Evolutionary conservation across 1,140 invertebrate genomes (phyloP), one percentile per base, ranked within the genome.

Genomic region (Lerema accius): DNA sequence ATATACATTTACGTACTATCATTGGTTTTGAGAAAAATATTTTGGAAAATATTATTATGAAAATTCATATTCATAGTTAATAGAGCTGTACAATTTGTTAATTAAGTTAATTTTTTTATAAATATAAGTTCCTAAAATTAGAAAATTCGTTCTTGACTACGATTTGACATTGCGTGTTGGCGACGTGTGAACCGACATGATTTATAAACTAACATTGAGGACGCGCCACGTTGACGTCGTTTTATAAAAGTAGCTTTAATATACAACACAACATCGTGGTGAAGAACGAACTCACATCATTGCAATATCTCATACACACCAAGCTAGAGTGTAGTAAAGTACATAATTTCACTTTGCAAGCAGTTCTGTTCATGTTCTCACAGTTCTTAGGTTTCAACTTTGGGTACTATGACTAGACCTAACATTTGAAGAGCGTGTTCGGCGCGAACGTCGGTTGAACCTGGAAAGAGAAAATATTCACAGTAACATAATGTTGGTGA

Each of bases 21-120:
- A 59, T 69, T 73, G 66, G 35, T 65, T 65, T 69, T 69, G 73
- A 70, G 74, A 82, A 80, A 79, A 78, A 82, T 78, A 78, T 71
- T 82, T 69, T 37, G 35, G 28, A 37, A 37, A 37, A 37, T 37
- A 37, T 37, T 37, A 74, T 69, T 69, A 65, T 67, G 65, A 72
- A 72, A 75, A 73, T 75, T 67, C 67, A 71, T 71, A 63, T 63
- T n/a, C n/a, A n/a, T n/a, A n/a, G 28, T 7, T 9, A n/a, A 49
- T 69, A 73, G 46, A 75, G 48, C 70, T 75, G 70, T 79, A 78
- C 76, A 77, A 63, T 74, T 78, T 40, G 35, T 37, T 37, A 37
- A 11, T 11, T 37, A 37, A 37, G 35, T 11, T 37, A n/a, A 37
- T 50, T 50, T 26, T 26, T 35, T 42, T 56, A 39, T 19, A 55